phyloP scores from a whole-genome alignment of 2,888 invertebrate species.

The Idaea biselata region DNA sequence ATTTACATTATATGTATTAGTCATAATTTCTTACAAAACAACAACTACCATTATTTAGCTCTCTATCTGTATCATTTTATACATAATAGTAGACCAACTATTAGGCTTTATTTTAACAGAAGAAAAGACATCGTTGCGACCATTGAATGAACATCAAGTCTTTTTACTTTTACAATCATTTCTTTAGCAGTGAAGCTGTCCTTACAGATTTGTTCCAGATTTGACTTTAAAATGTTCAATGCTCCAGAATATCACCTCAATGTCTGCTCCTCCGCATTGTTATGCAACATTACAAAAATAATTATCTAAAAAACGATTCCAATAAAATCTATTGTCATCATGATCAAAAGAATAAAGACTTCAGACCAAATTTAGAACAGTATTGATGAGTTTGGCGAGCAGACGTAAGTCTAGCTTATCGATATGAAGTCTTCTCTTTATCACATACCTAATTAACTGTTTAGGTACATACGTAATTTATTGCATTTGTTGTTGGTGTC shows the following conservation, averaged over 20 bases:
- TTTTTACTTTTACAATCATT: not conserved
- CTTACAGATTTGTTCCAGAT: not conserved
- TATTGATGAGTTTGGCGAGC: slow-evolving; percentile 20
- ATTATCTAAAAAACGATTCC: slow-evolving; percentile 58
- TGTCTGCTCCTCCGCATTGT: slow-evolving; percentile 37
- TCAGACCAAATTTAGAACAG: slow-evolving; percentile 31
- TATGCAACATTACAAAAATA: slow-evolving; percentile 67
- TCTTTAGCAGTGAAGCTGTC: not conserved
- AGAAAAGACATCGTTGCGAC: slow-evolving; percentile 30
- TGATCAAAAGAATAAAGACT: slow-evolving; percentile 51
- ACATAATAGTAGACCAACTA: slow-evolving; percentile 61
- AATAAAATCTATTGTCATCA: slow-evolving; percentile 53
- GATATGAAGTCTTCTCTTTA: slow-evolving; percentile 47
- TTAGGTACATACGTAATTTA: slow-evolving; percentile 36
- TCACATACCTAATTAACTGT: slow-evolving; percentile 38
- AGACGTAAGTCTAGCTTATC: slow-evolving; percentile 32
- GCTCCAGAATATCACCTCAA: slow-evolving; percentile 21
- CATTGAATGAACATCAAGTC: slow-evolving; percentile 13
- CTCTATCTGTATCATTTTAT: slow-evolving; percentile 63
- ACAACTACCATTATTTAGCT: slow-evolving; percentile 73
- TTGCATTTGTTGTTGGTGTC: slow-evolving; percentile 37
- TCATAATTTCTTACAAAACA: slow-evolving; percentile 77
- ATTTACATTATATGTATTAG: slow-evolving; percentile 71
- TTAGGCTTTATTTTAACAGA: slow-evolving; percentile 56
- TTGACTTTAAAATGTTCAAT: not conserved